Conservation (phyloP, 2,888 invertebrate genomes). For the Panzeria rudis region DNA sequence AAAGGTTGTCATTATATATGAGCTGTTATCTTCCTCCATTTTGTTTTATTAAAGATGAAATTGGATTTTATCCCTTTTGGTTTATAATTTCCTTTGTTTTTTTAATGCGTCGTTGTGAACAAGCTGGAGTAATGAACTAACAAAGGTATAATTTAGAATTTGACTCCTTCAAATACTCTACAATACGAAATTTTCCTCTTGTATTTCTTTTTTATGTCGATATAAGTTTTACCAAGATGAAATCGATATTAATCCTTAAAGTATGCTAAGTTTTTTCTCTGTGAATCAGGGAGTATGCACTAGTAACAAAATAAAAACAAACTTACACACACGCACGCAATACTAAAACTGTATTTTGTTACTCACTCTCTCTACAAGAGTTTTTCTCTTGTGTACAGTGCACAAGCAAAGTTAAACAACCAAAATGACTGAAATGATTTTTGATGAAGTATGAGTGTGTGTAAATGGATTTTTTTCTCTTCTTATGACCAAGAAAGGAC, state of each 20-base stretch:
- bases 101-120: conserved; percentile 39
- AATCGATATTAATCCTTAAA: conserved; percentile 65
- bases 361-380: conserved; percentile 5
- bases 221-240: conserved; percentile 38
- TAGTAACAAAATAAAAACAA: conserved; percentile 40
- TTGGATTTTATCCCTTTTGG: conserved; percentile 1
- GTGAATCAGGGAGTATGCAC: conserved; percentile 16
- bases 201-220: conserved; percentile 21
- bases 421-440: conserved; percentile 68
- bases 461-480: conserved; percentile 8
- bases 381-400: conserved; percentile 34
- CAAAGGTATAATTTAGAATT: not conserved
- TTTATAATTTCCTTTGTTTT: not conserved
- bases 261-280: conserved; percentile 57
- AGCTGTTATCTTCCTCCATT: conserved; percentile 82
- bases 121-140: not conserved
- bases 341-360: not conserved
- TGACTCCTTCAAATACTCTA: not conserved
- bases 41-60: conserved; percentile 61
- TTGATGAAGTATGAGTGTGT: conserved; percentile 30
- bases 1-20: conserved; percentile 79
- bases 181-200: conserved; percentile 32
- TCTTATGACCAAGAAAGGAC: conserved; percentile 41
- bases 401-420: conserved; percentile 39
- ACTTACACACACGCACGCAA: conserved; percentile 19